These are phyloP conservation scores for Pomatorhinus ruficollis DNA, from an alignment of 2,113 vertebrate genomes.

Conservation along the genomic window DNA sequence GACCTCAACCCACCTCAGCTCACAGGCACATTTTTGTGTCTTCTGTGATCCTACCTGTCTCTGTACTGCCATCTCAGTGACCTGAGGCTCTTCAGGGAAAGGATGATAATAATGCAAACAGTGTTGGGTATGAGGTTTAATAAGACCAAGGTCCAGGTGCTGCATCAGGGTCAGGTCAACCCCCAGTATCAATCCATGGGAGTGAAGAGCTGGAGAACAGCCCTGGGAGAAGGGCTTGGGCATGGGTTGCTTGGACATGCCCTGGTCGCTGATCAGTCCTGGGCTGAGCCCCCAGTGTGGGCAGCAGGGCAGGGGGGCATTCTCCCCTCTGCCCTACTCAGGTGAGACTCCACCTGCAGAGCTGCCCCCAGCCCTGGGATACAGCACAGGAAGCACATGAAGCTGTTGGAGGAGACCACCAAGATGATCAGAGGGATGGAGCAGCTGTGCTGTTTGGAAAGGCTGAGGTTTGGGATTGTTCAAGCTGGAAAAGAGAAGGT, in stretches of 20 bases:
- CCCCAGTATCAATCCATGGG: background rate
- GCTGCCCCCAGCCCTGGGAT: background rate
- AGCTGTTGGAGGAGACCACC: background rate
- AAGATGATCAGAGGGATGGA: background rate
- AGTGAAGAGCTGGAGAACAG: background rate
- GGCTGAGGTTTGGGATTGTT: background rate
- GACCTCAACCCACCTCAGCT: background rate
- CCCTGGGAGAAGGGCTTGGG: background rate
- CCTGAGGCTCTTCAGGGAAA: background rate
- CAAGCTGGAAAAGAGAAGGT: background rate
- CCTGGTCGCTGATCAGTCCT: background rate
- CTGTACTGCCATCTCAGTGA: background rate
- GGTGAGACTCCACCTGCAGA: background rate
- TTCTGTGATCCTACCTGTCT: background rate
- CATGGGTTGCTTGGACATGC: background rate
- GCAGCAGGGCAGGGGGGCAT: background rate
- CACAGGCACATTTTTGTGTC: fast-evolving
- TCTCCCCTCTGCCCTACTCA: background rate
- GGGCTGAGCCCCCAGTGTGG: background rate
- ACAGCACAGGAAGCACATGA: background rate
- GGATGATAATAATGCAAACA: background rate
- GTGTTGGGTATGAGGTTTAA: background rate
- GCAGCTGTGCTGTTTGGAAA: background rate
- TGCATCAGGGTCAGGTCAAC: background rate
- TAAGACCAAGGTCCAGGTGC: background rate